phyloP scores from a whole-genome alignment of 2,113 vertebrate genomes.

The Silurus asotus region DNA sequence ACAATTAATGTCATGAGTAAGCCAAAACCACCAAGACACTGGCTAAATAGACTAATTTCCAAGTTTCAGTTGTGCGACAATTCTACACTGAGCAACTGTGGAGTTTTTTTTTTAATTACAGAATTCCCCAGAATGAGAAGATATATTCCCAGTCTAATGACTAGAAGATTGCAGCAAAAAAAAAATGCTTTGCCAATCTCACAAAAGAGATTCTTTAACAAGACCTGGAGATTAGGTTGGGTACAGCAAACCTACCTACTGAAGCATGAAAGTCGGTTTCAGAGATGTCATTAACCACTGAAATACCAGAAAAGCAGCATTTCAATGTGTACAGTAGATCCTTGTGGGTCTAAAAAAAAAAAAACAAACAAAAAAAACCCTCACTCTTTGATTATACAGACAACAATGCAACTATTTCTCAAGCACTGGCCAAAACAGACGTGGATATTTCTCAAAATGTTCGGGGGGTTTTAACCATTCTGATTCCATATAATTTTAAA shows the following conservation, averaged over 20 bases:
- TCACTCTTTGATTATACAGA: background rate
- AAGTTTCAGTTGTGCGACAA: conserved; percentile 33
- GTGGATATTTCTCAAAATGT: background rate
- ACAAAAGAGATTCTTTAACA: background rate
- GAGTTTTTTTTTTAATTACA: conserved; percentile 27
- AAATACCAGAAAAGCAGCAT: conserved; percentile 3
- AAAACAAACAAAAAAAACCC: background rate
- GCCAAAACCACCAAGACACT: conserved; percentile 60
- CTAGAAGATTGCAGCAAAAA: background rate
- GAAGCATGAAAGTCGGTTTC: background rate
- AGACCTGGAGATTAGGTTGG: background rate
- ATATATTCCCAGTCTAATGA: background rate
- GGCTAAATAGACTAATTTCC: conserved; percentile 57
- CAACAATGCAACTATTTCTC: background rate
- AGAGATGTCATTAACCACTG: background rate
- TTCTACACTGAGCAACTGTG: conserved; percentile 24
- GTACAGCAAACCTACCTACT: background rate
- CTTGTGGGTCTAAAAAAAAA: background rate
- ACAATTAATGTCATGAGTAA: conserved; percentile 68
- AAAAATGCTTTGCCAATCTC: background rate
- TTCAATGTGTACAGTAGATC: background rate
- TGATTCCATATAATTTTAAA: background rate
- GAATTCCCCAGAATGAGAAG: background rate
- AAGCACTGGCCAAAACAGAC: background rate
- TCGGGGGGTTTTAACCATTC: too few species aligned